Base-by-base conservation (phyloP, 2,797 vertebrate species). In the Eremophila alpestris region DNA sequence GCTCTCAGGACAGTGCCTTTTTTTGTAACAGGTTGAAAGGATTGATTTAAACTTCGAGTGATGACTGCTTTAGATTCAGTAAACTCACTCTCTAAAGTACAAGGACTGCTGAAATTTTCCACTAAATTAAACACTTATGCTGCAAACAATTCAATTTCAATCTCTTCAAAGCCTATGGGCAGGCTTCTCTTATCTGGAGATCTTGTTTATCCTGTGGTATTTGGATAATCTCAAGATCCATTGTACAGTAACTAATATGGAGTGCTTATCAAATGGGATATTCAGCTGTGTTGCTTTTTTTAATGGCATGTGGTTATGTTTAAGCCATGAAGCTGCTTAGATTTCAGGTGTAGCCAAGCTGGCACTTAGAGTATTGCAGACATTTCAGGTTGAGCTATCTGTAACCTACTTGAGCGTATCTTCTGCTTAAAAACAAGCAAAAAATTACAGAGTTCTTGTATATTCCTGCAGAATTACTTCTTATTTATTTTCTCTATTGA, bases 41-140 rank as follows among this genome's bases (percentile, higher is more conserved):
- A 55, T 56, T 62, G 13, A 73, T 89, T 92, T 74, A 32, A 85
- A 77, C 26, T 90, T 85, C 0, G 2, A 82, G 32, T 62, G 30
- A 63, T 70, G 36, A 11, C 32, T 90, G 45, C 19, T 89, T 87
- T 94, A 76, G 38, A 64, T 73, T 81, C 70, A 43, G 38, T 84
- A 67, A 94, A 80, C 38, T 84, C 27, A 18, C 4, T 48, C 46
- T 49, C 34, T 67, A 83, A 59, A 65, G 71, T 74, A 43, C 41
- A 76, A 79, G 84, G 49, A 30, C 67, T 65, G 41, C 40, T 88
- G 78, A 91, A 63, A 89, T 87, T 92, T 94, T 83, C 68, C 49
- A 20, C 51, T 67, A 29, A 94, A 88, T 90, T 75, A 58, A 87
- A 46, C 34, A 34, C 8, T 85, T 58, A 4, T 43, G 22, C 78